Percentiles rank a stretch among this genome's conserved stretches.
phyloP scores from a whole-genome alignment of 2,797 vertebrate species.

The Malacoraja senta region DNA sequence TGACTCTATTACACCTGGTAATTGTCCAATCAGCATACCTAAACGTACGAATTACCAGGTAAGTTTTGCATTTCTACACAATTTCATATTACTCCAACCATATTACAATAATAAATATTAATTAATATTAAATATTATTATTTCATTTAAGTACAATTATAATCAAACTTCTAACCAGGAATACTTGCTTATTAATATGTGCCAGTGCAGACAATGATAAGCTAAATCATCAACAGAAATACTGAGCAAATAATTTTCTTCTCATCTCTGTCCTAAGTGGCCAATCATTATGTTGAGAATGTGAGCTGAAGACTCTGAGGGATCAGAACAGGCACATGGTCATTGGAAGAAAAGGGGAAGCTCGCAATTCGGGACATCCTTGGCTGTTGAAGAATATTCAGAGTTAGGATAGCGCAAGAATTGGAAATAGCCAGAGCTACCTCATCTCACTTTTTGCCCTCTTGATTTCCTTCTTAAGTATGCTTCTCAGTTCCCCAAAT shows the following conservation, averaged over 20 bases:
- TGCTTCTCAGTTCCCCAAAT: too few species aligned
- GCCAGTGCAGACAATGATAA: background rate
- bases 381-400: too few species aligned
- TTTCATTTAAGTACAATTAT: background rate
- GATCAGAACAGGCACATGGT: background rate
- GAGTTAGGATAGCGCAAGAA: too few species aligned
- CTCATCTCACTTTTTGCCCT: too few species aligned
- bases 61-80: background rate
- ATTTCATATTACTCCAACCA: background rate
- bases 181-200: background rate
- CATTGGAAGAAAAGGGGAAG: too few species aligned
- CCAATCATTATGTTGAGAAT: background rate
- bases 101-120: background rate
- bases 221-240: background rate
- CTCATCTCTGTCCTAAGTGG: background rate
- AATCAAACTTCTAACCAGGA: background rate
- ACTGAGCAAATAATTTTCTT: background rate
- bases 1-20: fast-evolving
- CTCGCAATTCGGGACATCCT: too few species aligned
- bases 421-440: too few species aligned
- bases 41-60: fast-evolving
- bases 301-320: background rate
- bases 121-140: too few species aligned
- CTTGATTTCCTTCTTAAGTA: too few species aligned
- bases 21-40: background rate